Conservation (phyloP, 2,888 invertebrate species). For the Ennomos erosarius region DNA sequence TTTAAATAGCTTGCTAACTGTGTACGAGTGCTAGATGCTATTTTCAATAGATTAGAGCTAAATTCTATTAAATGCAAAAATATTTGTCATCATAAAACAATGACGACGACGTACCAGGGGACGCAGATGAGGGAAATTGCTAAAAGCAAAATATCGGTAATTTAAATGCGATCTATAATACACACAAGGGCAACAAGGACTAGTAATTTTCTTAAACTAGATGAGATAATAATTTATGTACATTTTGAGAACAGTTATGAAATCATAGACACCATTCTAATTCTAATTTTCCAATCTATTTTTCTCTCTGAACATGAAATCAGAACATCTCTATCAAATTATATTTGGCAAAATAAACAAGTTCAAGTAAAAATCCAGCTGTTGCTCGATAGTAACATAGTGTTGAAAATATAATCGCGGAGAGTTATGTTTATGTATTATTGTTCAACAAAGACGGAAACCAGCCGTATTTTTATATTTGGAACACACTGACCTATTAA, state of each 20-base stretch:
- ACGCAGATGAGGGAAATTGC: too few relatives aligned
- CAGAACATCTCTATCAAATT: constrained; percentile 15
- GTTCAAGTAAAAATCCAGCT: constrained; percentile 22
- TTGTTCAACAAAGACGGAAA: constrained; percentile 17
- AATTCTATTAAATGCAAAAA: neutral
- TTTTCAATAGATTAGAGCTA: constrained; percentile 15
- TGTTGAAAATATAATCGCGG: constrained; percentile 31
- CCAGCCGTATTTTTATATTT: constrained; percentile 8
- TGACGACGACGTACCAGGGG: too few relatives aligned
- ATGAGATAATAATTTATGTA: too few relatives aligned
- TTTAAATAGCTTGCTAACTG: constrained; percentile 29
- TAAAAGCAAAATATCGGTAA: too few relatives aligned
- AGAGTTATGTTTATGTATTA: constrained; percentile 12
- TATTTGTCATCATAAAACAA: too few relatives aligned
- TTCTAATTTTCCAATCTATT: neutral
- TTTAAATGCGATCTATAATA: too few relatives aligned
- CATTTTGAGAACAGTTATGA: too few relatives aligned
- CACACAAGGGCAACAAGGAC: too few relatives aligned
- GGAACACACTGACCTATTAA: constrained; percentile 18
- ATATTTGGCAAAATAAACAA: constrained; percentile 22
- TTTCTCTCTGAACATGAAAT: constrained; percentile 5
- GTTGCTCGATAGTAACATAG: constrained; percentile 20
- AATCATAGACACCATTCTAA: too few relatives aligned
- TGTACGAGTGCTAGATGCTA: constrained; percentile 23
- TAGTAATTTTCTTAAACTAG: too few relatives aligned